Evolutionary conservation across 1,140 invertebrate species (phyloP), one percentile per base, ranked within the genome.

Genomic region (Ganaspis sp.): DNA sequence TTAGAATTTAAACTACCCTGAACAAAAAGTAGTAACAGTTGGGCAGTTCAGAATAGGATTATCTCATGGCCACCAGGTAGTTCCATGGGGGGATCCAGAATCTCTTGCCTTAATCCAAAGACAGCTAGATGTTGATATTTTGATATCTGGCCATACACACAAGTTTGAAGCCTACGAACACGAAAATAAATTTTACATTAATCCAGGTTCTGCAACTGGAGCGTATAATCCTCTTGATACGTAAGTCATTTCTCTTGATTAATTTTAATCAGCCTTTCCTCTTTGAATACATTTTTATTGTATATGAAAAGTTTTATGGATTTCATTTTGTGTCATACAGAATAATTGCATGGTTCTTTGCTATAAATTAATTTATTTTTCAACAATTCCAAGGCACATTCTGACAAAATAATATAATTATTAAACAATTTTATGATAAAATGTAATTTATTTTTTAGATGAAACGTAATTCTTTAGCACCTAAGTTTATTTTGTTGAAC

Each of bases 141-240:
- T 99, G 9, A 99, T 99, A 86, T 98, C 98, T 17, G 99, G 99
- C 0, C 98, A 99, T 89, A 99, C 99, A 8, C 99, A 99, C 91
- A 97, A 98, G 84, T 99, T 99, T 93, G 97, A 99, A 90, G 98
- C 98, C 0, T 99, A 98, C 88, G 98, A 99, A 91, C 97, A 99
- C 92, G 98, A 99, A 90, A 98, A 98, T 85, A 98, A 98, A 88
- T 99, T 99, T 92, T 99, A 98, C 90, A 99, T 99, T 53, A 99
- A 99, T 92, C 99, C 99, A 69, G 99, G 99, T 19, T 99, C 98
- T 53, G 98, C 98, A 6, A 99, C 99, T 75, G 99, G 99, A 54
- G 98, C 99, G 17, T 99, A 98, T 86, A 98, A 96, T 93, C 95
- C 98, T 23, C 90, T 99, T 69, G 97, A 98, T 85, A 96, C 95